These are phyloP conservation scores for Eumeta japonica DNA, from an alignment of 1,140 invertebrate species.

Conservation along the genomic window DNA sequence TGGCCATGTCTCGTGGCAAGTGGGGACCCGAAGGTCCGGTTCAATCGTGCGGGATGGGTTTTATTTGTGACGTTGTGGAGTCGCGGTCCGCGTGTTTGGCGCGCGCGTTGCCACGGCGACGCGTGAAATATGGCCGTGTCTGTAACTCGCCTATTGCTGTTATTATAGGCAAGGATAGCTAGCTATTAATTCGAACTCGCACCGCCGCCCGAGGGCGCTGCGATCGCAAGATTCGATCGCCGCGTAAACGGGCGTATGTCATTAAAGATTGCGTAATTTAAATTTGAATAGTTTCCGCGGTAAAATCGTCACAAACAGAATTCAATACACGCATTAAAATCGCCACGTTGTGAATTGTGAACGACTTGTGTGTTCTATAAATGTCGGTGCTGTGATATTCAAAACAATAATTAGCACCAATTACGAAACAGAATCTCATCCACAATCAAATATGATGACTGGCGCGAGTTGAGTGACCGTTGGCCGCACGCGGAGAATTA, in stretches of 20 bases:
- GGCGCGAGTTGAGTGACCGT: conserved; percentile 30
- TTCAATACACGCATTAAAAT: conserved; percentile 5
- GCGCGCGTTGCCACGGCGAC: conserved; percentile 36
- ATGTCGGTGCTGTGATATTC: too few species aligned
- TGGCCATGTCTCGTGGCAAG: too few species aligned
- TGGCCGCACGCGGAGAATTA: conserved; percentile 37
- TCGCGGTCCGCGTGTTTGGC: conserved; percentile 42
- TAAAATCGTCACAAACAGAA: too few species aligned
- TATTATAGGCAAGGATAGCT: conserved; percentile 42
- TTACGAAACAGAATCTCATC: conserved; percentile 35
- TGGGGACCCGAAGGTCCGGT: too few species aligned
- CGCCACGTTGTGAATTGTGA: conserved; percentile 12
- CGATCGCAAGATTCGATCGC: conserved; percentile 17
- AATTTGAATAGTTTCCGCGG: too few species aligned
- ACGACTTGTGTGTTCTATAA: conserved; percentile 15
- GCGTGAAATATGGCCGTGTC: conserved; percentile 42
- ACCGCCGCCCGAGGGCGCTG: too few species aligned
- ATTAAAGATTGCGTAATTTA: too few species aligned
- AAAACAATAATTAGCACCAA: conserved; percentile 49
- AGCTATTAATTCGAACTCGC: conserved; percentile 30
- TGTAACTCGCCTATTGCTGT: conserved; percentile 34
- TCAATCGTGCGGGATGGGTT: too few species aligned
- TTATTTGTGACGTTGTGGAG: too few species aligned
- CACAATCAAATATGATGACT: conserved; percentile 51
- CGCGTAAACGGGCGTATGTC: too few species aligned